Base-by-base conservation (phyloP, 2,797 vertebrate species). In the Neostethus bicornis region DNA sequence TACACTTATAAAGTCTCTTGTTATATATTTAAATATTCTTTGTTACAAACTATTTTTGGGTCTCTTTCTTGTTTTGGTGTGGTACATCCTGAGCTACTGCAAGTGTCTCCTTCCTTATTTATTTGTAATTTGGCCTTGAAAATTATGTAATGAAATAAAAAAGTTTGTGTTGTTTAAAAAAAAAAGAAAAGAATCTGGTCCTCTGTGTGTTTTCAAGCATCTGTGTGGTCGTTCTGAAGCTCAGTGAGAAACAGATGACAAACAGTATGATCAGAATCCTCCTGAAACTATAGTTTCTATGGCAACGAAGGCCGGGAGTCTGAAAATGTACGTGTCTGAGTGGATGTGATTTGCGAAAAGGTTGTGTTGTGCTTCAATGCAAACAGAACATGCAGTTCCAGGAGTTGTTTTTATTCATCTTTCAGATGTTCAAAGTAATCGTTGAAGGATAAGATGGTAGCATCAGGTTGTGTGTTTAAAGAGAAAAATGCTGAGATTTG, bases 71-170 rank as follows among this genome's bases (percentile, higher is more conserved):
- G 14, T 61, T 84, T 62, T 52, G n/a, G 60, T 79, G 75, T 82
- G 79, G 54, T 77, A 57, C 60, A 57, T 90, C 70, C 59, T 59
- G 74, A 86, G 57, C 78, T 74, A 75, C 84, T 89, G 77, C 84
- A 87, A 87, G 78, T 85, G 85, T 85, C 88, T 83, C 88, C 79
- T 82, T 89, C 76, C 70, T 91, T 94, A 93, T 95, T 94, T 95
- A 94, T 95, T 94, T 94, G 92, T 92, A 91, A 93, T 89, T 85
- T 93, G 91, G 92, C 85, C 87, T 89, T 89, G 83, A 70, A 80
- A 71, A 61, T 67, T 51, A 75, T 84, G 83, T 89, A 74, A 82
- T 81, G 78, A 85, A 89, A 89, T 88, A 77, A 82, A 77, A 41
- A 60, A 77, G 72, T 82, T 82, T 89, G 87, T 89, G 84, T 71